Evolutionary conservation across 64 coral and sea anemone species (phyloP), one percentile per base, ranked within the genome.

Genomic region (Montipora capricornis): DNA sequence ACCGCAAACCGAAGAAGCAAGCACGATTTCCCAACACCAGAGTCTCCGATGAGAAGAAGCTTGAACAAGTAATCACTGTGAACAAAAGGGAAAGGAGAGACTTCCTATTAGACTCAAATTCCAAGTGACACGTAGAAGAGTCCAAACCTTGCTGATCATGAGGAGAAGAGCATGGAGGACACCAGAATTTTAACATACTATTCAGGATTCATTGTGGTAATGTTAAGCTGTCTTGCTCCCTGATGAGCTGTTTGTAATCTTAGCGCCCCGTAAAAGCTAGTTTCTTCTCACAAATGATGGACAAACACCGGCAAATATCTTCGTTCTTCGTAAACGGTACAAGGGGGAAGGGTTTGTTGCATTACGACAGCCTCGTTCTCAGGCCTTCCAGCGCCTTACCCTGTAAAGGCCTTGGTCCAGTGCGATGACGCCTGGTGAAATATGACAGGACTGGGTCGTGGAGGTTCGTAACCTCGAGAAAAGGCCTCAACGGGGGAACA

Each of bases 151-250:
- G 96, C 89, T 79, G 9, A 4, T 14, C 8, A 57, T 94, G 73
- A 94, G 93, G 73, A 88, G 15, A 78, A 78, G 47, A 91, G 87
- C 3, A 71, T 70, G 78, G 79, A 88, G 59, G 80, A 97, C 70
- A 73, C 52, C 89, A 95, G 76, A 85, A 94, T 89, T 71, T 95
- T 44, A 91, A 99, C 98, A 82, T 99, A 99, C 98, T 99, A 99
- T 99, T 99, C 98, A 74, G 98, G 98, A 95, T 99, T 99, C 98
- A 99, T 99, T 73, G 95, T 92, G 82, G 95, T 95, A 95, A 99
- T 99, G 90, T 80, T 99, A 99, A 77, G 89, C 74, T 96, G 81
- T 93, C 78, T 69, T 84, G 87, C 80, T 92, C 90, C 87, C 69
- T 80, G 94, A 83, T 85, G 81, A 84, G 57, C 92, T 73, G 17